These are phyloP conservation scores for Onychomys arenicola DNA, from an alignment of 2,797 vertebrate species.

Conservation along the genomic window DNA sequence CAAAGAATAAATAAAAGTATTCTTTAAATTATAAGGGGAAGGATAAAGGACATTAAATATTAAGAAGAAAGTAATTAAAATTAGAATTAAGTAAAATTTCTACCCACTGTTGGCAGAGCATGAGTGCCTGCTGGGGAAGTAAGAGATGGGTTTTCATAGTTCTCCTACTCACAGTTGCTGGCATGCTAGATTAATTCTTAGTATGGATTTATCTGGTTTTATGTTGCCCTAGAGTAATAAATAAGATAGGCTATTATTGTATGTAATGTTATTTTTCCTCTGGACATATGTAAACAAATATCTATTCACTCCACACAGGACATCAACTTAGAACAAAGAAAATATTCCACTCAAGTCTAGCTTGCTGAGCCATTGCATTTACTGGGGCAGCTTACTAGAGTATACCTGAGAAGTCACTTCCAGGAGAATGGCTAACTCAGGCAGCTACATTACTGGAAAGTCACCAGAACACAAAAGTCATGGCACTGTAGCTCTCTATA, in stretches of 20 bases:
- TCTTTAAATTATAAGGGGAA: background rate
- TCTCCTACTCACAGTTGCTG: constrained; percentile 3
- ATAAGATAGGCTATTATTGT: background rate
- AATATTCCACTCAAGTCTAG: background rate
- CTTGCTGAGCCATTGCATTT: background rate
- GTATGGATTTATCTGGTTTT: background rate
- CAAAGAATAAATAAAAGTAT: background rate
- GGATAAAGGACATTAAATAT: background rate
- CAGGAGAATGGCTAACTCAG: background rate
- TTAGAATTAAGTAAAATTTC: background rate
- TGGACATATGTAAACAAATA: background rate
- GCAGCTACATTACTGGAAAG: background rate
- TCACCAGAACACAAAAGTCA: background rate
- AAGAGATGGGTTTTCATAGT: constrained; percentile 39
- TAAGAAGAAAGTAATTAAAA: background rate
- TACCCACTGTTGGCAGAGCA: constrained; percentile 1
- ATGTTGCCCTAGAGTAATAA: background rate
- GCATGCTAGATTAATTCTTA: background rate
- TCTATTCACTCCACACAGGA: background rate
- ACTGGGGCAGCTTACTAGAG: background rate
- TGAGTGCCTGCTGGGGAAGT: constrained; percentile 1
- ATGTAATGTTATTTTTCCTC: background rate
- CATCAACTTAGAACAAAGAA: background rate
- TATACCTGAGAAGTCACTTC: background rate
- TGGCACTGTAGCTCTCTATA: background rate